Evolutionary conservation across 2,113 vertebrate genomes (phyloP), one percentile per base, ranked within the genome.

Genomic region (Anarhynchus alexandrinus): DNA sequence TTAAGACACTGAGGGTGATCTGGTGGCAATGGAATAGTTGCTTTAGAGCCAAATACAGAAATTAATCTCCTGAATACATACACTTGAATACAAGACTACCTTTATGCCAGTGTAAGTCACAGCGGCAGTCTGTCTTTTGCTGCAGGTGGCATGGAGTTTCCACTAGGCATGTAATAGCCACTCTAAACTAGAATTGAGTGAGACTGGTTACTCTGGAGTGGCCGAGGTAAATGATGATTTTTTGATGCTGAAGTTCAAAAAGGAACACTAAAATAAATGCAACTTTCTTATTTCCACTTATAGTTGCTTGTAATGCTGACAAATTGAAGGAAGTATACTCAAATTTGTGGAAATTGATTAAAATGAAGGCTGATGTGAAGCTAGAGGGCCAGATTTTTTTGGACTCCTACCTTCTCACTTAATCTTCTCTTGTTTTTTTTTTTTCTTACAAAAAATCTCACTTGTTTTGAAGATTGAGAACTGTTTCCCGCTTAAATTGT

Each of bases 281-380:
- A 27, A 6, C 36, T 80, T 55, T 12, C 12, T 42, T 65, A 7
- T 38, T 74, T 59, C 12, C 83, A 6, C 15, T 52, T 55, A 8
- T 1, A 12, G 11, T 59, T 51, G 55, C 40, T 80, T 90, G 17
- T 64, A 8, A 30, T 34, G 54, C 64, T 84, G n/a, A 20, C 7
- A 7, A 3, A 11, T 52, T 27, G 2, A 2, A 67, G 7, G 22
- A 47, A 4, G 11, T 76, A 2, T 17, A 6, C 18, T 72, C 4
- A 1, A 59, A 34, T 2, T 61, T 10, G 25, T 86, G 49, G 67
- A 49, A 66, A 14, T 10, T 1, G 11, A 45, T 77, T 57, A 27
- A 55, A 65, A 42, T 34, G 9, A 82, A 51, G 15, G 11, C 8
- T 47, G 30, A 19, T 80, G 10, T 61, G 7, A 76, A 70, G 38